Evolutionary conservation across 2,888 invertebrate genomes (phyloP), one percentile per base, ranked within the genome.

Genomic region (Cremastinae sp.): DNA sequence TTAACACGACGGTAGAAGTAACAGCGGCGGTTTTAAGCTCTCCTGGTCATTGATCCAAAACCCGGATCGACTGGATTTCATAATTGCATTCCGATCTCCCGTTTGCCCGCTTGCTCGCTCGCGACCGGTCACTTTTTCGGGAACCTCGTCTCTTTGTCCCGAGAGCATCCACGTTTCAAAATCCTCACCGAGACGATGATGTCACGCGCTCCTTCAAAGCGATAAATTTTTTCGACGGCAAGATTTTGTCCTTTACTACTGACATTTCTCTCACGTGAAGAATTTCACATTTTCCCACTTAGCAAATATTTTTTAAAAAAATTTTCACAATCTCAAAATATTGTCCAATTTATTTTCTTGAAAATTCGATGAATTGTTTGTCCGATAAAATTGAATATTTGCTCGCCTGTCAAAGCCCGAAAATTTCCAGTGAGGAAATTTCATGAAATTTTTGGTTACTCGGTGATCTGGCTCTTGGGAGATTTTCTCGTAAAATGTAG

Each of bases 21-120:
- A 45, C 14, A 28, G 68, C 62, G 74, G 55, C 10, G 1, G 22
- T n/a, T 20, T 45, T n/a, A 22, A 41, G 64, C 41, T 68, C 56
- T 55, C 55, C 79, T 82, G 83, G 83, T 82, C 82, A 83, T 83
- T 83, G 83, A 83, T 84, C 84, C 78, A 82, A 77, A 78, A 77
- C 41, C 55, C 58, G 70, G 35, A 65, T 45, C 74, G 59, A 74
- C 65, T 22, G 76, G 74, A 80, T 83, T 83, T 83, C 80, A 80
- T 79, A 84, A 83, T 83, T 79, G 71, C 83, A 80, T 84, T 82
- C 80, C 53, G n/a, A 43, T 61, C 51, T 51, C 39, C 51, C 39
- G 16, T 22, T 28, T 45, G 41, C 5, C 1, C 47, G 22, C 58
- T n/a, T 16, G 16, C 9, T 55, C 37, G 2, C 4, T 55, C 37